These are phyloP conservation scores for Sebastes cheni DNA, from an alignment of 2,797 vertebrate species.

Conservation along the genomic window DNA sequence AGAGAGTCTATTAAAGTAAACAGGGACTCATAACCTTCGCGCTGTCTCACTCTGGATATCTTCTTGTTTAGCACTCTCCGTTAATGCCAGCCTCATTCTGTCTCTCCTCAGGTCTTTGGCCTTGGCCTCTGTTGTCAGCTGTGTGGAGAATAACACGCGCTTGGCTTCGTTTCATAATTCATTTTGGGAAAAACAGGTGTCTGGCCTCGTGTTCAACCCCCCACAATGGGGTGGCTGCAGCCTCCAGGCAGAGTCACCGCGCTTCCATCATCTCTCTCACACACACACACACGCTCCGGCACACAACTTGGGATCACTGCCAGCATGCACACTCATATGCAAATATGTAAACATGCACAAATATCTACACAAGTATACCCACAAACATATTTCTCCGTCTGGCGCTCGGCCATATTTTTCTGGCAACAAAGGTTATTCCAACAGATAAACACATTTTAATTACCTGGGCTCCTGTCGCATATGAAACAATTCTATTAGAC, in stretches of 20 bases:
- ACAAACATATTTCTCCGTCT: slow-evolving; percentile 35
- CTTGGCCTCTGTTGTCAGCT: slow-evolving; percentile 49
- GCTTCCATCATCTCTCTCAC: slow-evolving; percentile 27
- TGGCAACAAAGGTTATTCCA: slow-evolving; percentile 64
- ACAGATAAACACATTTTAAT: slow-evolving; percentile 69
- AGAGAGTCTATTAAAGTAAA: slow-evolving; percentile 70
- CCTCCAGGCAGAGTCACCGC: slow-evolving; percentile 55
- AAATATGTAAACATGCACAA: slow-evolving; percentile 39
- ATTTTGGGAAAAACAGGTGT: slow-evolving; percentile 75
- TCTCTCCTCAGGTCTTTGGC: slow-evolving; percentile 56
- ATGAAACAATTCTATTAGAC: slow-evolving; percentile 14
- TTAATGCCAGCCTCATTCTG: slow-evolving; percentile 48
- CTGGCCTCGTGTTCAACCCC: slow-evolving; percentile 58
- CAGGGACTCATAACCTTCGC: slow-evolving; percentile 69
- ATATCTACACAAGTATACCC: neutral
- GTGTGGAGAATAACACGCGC: slow-evolving; percentile 39
- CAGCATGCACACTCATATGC: slow-evolving; percentile 17
- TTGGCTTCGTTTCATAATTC: slow-evolving; percentile 67
- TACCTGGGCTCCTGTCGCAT: slow-evolving; percentile 35
- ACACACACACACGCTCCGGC: neutral
- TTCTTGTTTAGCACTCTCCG: slow-evolving; percentile 36
- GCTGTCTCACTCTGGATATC: slow-evolving; percentile 43
- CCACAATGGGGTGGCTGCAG: slow-evolving; percentile 49
- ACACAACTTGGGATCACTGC: slow-evolving; percentile 11
- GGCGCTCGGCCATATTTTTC: slow-evolving; percentile 32